Conservation (phyloP, 2,113 vertebrate species). For the rabbit (Oryctolagus cuniculus) region mOryCun1.1 NC_091434.1:179402501-179403000, state of each 20-base stretch:
- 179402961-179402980: not conserved
- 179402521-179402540: not conserved
- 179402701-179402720: slow-evolving; percentile 14
- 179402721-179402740: not conserved
- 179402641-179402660: not conserved
- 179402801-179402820: not conserved
- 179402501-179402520: not conserved
- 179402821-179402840: rapidly evolving
- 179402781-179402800: not conserved
- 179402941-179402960: rapidly evolving
- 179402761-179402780: not conserved
- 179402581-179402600: not conserved
- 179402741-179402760: not conserved
- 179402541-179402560: not conserved
- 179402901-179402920: not conserved
- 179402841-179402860: not conserved
- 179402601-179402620: slow-evolving; percentile 31
- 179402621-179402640: not conserved
- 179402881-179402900: not conserved
- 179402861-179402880: not conserved
- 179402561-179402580: not conserved
- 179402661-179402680: not conserved
- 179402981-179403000: not conserved
- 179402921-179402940: not conserved
- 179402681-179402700: not conserved